Evolutionary conservation across 2,113 vertebrate genomes (phyloP), one percentile per base, ranked within the genome.

Genomic region (Lophius piscatorius): DNA sequence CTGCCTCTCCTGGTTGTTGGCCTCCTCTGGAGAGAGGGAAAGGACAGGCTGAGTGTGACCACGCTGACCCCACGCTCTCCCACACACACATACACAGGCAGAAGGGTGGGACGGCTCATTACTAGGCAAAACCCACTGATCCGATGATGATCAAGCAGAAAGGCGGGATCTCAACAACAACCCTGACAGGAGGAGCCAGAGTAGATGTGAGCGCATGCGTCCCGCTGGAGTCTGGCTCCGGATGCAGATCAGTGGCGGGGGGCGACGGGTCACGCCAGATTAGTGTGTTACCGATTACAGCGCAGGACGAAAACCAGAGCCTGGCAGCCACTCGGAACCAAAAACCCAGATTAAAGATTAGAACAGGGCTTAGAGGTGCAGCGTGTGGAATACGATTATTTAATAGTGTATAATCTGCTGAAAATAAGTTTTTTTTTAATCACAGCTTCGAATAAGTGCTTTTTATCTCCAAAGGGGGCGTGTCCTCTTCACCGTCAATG

Each of bases 221-320:
- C 74, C 66, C 21, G 38, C 64, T 12, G 56, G 56, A 72, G 70
- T 57, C 60, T 76, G 52, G 58, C 66, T 78, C 66, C 33, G 56
- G 82, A 80, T 84, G 81, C 85, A 87, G 83, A 84, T 86, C 83
- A 86, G 85, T 67, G 81, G 67, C 71, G 67, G 58, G 28, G 36
- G 57, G 72, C 60, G 21, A 82, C 58, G 65, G 51, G 62, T 52
- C 70, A 71, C 70, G 70, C 67, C 67, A 52, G 78, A 81, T 84
- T 76, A 81, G 80, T 81, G 68, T 68, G 71, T 70, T 68, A 76
- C 69, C 44, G 44, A 51, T 55, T 42, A 71, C 41, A 9, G 23
- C 45, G 57, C 74, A 85, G 69, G 76, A 78, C 26, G 77, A 75
- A 76, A 80, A 87, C 77, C 59, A 83, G 29, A 88, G 80, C 80